Conservation (phyloP, 2,888 invertebrate species). For the Ditula angustiorana region DNA sequence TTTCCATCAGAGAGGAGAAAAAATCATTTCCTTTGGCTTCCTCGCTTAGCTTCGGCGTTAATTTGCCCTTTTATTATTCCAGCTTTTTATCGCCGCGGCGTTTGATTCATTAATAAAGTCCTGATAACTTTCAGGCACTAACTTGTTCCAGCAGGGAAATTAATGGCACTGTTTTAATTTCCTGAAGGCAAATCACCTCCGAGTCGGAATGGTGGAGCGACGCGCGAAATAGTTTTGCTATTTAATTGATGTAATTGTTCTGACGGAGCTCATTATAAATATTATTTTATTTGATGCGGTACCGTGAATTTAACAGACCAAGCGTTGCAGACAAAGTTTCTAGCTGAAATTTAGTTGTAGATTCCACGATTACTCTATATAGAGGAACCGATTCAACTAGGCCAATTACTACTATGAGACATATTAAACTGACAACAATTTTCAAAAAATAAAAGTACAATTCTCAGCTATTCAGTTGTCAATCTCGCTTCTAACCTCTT, state of each 20-base stretch:
- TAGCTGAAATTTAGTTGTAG: no score
- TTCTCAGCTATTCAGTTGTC: no score
- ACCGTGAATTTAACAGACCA: no score
- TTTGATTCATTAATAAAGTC: slow-evolving; percentile 58
- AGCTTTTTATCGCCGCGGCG: slow-evolving; percentile 53
- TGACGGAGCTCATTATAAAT: not conserved
- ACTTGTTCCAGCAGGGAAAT: slow-evolving; percentile 53
- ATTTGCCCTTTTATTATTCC: slow-evolving; percentile 52
- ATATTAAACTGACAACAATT: no score
- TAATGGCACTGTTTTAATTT: slow-evolving; percentile 48
- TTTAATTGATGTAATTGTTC: not conserved
- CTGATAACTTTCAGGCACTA: slow-evolving; percentile 52
- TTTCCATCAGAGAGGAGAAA: slow-evolving; percentile 59
- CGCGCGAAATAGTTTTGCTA: slow-evolving; percentile 10
- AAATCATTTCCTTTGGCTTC: slow-evolving; percentile 59
- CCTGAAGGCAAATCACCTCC: slow-evolving; percentile 27
- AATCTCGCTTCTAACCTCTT: no score
- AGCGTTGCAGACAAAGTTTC: no score
- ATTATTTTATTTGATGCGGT: no score
- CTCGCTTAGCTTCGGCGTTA: slow-evolving; percentile 48
- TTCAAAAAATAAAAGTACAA: no score
- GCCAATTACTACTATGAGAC: no score
- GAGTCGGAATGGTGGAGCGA: slow-evolving; percentile 8
- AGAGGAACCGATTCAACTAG: no score
- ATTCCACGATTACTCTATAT: no score